Evolutionary conservation across 2,797 vertebrate species (phyloP), one percentile per base, ranked within the genome.

Genomic region (Alca torda): DNA sequence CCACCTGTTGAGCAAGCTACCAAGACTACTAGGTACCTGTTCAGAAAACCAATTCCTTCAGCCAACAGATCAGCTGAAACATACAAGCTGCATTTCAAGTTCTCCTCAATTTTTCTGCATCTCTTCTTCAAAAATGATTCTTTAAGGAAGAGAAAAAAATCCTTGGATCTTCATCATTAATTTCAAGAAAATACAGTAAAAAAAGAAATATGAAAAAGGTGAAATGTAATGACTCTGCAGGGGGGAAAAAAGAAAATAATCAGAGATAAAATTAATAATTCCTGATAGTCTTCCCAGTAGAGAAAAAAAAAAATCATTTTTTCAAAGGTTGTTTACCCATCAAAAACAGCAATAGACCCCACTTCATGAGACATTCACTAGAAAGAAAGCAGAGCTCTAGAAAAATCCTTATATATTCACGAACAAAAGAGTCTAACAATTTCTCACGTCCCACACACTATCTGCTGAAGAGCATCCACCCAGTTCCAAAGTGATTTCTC

Each of bases 361-460:
- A 77, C 10, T 64, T 68, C 12, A 37, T 2, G 5, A 76, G 39
- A 61, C 11, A 53, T 4, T 10, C 13, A 50, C 13, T 33, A 56
- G 46, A 30, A 78, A 72, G 12, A 31, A 68, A 63, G 12, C 5
- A 73, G 61, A 87, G 1, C 3, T 45, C 50, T 50, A 56, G 10
- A 78, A 63, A 20, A 73, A 59, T 11, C n/a, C 16, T 45, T 43
- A 17, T 16, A 43, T 6, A 14, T 51, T 61, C 1, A 57, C 1
- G 8, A 69, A 65, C 45, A 80, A 8, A 7, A 57, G 3, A 8
- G 6, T 11, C 13, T 17, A 10, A 8, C 4, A 0, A 14, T 59
- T 85, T 86, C n/a, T 80, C 69, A 43, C 16, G 37, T 13, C 2
- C n/a, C 31, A 23, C 41, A 28, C 12, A 19, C 0, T 1, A 50